Percentiles rank a stretch among this genome's conserved stretches.
Evolutionary conservation across 2,888 invertebrate species (phyloP).

Genomic region (Himalopsyche japonica): DNA sequence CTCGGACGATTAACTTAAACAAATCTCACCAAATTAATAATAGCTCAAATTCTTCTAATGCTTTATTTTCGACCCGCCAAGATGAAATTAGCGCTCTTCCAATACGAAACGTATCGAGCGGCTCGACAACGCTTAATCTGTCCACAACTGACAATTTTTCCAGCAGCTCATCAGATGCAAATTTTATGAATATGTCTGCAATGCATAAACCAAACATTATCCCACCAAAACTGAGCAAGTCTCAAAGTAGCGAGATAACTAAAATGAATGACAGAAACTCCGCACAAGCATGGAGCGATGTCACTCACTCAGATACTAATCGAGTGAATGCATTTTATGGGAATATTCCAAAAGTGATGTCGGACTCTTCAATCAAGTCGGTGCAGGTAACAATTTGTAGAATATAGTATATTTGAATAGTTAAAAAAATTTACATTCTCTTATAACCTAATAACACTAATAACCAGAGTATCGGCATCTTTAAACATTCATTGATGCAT

Average conservation of each 20-base stretch:
- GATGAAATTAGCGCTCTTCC: neutral
- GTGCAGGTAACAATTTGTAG: neutral
- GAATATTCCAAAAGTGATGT: neutral
- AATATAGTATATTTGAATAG: neutral
- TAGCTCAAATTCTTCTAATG: neutral
- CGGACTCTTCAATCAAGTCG: neutral
- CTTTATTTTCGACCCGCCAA: neutral
- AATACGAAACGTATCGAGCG: neutral
- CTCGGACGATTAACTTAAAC: neutral
- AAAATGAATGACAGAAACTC: neutral
- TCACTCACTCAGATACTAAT: neutral
- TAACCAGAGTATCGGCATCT: no score
- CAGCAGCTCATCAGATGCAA: neutral
- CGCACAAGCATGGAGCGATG: neutral
- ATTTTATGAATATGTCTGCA: neutral
- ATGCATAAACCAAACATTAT: neutral
- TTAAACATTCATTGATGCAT: no score
- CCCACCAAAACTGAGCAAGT: neutral
- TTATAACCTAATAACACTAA: no score
- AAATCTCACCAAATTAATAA: neutral
- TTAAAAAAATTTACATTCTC: no score
- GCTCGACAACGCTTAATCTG: neutral
- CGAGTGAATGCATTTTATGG: neutral
- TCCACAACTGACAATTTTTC: neutral
- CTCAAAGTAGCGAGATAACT: neutral